Base-by-base conservation (phyloP, 2,888 invertebrate genomes). In the Alviniconcha strummeri region DNA sequence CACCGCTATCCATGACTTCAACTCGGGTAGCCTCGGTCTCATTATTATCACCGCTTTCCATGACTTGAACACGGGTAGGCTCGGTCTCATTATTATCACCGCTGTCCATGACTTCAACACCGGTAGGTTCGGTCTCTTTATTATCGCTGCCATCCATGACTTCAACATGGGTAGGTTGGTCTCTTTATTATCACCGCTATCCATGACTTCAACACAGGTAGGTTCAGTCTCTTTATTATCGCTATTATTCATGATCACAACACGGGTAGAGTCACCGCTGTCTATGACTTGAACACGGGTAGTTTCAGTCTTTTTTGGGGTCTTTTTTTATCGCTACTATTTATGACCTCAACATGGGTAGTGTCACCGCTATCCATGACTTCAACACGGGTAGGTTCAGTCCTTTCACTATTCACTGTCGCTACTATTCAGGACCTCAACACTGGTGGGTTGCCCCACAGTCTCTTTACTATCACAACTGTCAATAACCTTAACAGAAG, bases 231-330 rank as follows among this genome's bases (percentile, higher is more conserved):
- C 36, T 36, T 72, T n/a, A n/a, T 11, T 36, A n/a, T 19, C 36
- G 9, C n/a, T 19, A 19, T 3, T n/a, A 72, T 72, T 72, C 11
- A 72, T 36, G 72, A 72, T n/a, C 17, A 3, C 72, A 72, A 72
- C 57, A 55, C 84, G 76, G 87, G 87, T 85, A 64, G 11, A 13
- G 64, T 64, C 64, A 64, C 64, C 15, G 15, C 15, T 15, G 15
- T 64, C 15, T 1, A 64, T 64, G 64, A 64, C 64, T 64, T 64
- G 3, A 64, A 64, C 15, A 64, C 60, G 36, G 36, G 36, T 36
- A 36, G 36, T 0, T 36, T 36, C 36, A 36, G 36, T 36, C 36
- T 36, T n/a, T n/a, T n/a, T n/a, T n/a, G n/a, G n/a, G n/a, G n/a
- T n/a, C 36, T 36, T 71, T 80, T 17, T n/a, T n/a, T 36, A 17